Percentiles rank a stretch among this genome's conserved stretches.
Evolutionary conservation across 2,888 invertebrate genomes (phyloP).

Genomic region (Herminia tarsipennalis): DNA sequence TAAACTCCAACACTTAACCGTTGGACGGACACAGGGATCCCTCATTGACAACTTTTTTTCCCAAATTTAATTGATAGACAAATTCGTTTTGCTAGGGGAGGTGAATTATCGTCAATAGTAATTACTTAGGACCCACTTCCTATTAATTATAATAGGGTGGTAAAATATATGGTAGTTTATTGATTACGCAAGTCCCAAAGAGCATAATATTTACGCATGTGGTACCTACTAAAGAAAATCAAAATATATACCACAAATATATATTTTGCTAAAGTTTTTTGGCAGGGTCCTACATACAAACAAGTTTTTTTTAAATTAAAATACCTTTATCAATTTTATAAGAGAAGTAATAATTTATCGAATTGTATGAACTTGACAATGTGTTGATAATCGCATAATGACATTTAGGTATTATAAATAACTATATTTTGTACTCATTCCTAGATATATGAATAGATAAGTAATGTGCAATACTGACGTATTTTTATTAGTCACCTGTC

Average conservation of each 20-base stretch:
- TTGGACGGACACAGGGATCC: constrained; percentile 62
- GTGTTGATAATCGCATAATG: too few relatives aligned
- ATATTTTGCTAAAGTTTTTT: background rate
- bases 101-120: constrained; percentile 46
- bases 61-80: constrained; percentile 71
- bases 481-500: too few relatives aligned
- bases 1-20: constrained; percentile 82
- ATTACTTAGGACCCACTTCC: constrained; percentile 33
- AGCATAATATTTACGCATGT: too few relatives aligned
- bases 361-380: too few relatives aligned
- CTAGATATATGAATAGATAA: too few relatives aligned
- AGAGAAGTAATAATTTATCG: too few relatives aligned
- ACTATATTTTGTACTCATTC: too few relatives aligned
- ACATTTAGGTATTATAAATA: too few relatives aligned
- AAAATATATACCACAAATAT: background rate
- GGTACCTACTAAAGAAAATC: background rate
- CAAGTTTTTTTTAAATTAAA: background rate
- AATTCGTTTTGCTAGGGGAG: constrained; percentile 65
- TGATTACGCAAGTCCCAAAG: background rate
- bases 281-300: background rate
- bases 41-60: constrained; percentile 61
- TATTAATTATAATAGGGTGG: constrained; percentile 26
- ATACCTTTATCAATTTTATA: too few relatives aligned
- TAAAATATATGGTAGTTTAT: background rate
- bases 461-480: too few relatives aligned